Conservation (phyloP, 2,888 invertebrate species). For the Xanthia togata region DNA sequence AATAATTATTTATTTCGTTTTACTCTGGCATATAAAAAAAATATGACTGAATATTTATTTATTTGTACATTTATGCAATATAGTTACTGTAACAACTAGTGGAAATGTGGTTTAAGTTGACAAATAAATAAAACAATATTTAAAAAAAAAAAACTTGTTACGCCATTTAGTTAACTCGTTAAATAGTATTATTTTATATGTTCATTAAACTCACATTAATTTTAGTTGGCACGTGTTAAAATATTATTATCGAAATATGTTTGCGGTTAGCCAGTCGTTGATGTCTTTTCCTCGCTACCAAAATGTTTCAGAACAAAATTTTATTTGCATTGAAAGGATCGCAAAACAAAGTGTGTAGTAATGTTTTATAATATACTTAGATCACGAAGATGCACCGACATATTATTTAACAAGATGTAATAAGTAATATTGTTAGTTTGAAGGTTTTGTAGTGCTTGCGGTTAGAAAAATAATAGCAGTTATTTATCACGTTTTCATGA, state of each 20-base stretch:
- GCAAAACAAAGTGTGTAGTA: neutral
- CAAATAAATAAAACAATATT: too few relatives aligned
- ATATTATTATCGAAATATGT: neutral
- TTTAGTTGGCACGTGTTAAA: neutral
- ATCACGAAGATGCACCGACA: conserved; percentile 15
- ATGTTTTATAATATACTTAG: neutral
- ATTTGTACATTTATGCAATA: neutral
- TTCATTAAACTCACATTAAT: neutral
- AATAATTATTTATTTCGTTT: conserved; percentile 10
- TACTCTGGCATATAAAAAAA: neutral
- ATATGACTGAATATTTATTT: neutral
- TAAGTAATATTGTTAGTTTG: neutral
- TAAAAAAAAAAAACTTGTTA: neutral
- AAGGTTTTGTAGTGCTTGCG: neutral
- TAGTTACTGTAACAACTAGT: neutral
- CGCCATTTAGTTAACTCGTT: neutral
- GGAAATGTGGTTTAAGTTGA: neutral
- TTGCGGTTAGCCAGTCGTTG: conserved; percentile 29
- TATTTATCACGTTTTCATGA: neutral
- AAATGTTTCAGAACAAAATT: neutral
- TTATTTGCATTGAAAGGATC: neutral
- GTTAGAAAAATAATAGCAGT: neutral
- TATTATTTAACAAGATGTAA: conserved; percentile 18
- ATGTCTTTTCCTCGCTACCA: conserved; percentile 43
- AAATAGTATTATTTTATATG: neutral